These are phyloP conservation scores for Nothoprocta pentlandii DNA, from an alignment of 2,113 vertebrate genomes.

Conservation along the genomic window DNA sequence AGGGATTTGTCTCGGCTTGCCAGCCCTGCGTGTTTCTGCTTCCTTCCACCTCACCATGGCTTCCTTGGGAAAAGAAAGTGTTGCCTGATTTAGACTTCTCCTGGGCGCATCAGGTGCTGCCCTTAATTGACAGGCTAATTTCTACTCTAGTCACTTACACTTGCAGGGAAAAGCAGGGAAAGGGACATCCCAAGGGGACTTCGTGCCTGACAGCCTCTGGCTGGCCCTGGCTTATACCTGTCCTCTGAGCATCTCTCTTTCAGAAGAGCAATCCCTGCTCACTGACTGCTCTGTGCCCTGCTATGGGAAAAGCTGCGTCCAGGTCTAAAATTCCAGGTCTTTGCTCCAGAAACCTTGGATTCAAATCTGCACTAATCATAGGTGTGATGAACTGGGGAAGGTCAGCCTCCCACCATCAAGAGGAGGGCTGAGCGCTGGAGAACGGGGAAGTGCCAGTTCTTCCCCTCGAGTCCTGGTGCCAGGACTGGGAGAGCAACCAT, in stretches of 20 bases:
- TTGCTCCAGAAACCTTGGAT: neutral
- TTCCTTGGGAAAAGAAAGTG: neutral
- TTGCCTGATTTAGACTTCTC: constrained; percentile 47
- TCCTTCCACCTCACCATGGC: neutral
- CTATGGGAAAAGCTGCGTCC: neutral
- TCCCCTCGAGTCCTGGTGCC: neutral
- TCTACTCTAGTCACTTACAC: constrained; percentile 34
- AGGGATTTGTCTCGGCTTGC: neutral
- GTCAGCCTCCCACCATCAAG: neutral
- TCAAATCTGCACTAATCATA: fast-evolving
- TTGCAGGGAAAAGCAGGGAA: neutral
- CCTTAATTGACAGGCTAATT: constrained; percentile 52
- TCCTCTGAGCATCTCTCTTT: neutral
- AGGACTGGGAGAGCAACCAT: neutral
- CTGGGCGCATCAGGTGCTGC: constrained; percentile 34
- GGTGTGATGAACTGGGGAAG: neutral
- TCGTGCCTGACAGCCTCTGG: neutral
- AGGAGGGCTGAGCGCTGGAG: neutral
- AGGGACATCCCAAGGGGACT: neutral
- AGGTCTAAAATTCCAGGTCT: neutral
- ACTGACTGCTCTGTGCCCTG: neutral
- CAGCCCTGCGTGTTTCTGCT: fast-evolving
- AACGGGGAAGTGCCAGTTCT: neutral
- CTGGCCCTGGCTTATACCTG: neutral
- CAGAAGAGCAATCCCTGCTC: neutral